Evolutionary conservation across 1,140 invertebrate species (phyloP), one percentile per base, ranked within the genome.

Genomic region (Ostrea denselamellosa): DNA sequence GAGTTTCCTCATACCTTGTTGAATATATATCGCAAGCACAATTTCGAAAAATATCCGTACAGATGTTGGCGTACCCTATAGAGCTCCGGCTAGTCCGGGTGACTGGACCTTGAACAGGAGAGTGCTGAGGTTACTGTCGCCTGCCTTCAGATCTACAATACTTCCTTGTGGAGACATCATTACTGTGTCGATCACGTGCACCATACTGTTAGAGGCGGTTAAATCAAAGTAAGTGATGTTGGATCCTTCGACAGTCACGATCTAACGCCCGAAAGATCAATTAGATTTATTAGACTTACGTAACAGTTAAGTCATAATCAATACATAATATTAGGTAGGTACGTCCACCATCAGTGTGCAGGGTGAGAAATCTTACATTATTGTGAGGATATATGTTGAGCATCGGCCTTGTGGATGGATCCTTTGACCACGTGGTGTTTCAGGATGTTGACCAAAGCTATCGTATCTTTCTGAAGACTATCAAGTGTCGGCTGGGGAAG

Each of bases 391-490:
- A 91, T 14, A 89, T 81, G 68, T 91, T 91, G 53, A 90, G 86
- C 86, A 84, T 87, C 91, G 17, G 83, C n/a, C 14, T 86, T 90
- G 44, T 62, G 85, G 51, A 91, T 62, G 8, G 44, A 58, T 19
- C 88, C 89, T 14, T 83, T 53, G 17, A 97, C 96, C 51, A 98
- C 95, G 93, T 98, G 97, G 86, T 96, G 96, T 91, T 97, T 96
- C 34, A 97, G 96, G 51, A 98, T 95, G 88, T 97, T 96, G 88
- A 96, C 96, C 4, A 97, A 96, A 2, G 96, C 96, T 14, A 95
- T 95, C 81, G 95, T 95, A 91, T 97, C 96, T 2, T 95, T 96
- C 8, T 96, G 94, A 8, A 96, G 95, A 82, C 95, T 95, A 28
- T 96, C 94, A 14, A 97, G 92, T 89, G 97, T 85, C 96, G 96